These are phyloP conservation scores for Pelecanus crispus DNA, from an alignment of 2,113 vertebrate species.

Conservation along the genomic window DNA sequence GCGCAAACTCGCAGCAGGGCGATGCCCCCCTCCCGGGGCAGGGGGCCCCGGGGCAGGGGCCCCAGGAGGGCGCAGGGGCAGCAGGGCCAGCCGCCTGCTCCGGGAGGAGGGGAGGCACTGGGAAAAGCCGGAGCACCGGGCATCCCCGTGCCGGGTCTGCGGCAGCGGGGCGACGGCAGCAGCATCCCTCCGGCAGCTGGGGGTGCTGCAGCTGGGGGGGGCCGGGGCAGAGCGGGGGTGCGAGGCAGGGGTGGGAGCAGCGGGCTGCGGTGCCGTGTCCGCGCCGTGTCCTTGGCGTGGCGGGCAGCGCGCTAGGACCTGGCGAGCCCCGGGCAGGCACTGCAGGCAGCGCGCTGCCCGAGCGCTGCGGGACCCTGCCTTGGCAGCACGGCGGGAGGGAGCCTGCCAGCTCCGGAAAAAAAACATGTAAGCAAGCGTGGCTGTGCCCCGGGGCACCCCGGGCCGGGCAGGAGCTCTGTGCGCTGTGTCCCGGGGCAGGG, in stretches of 20 bases:
- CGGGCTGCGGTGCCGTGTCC: neutral
- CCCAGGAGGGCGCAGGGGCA: neutral
- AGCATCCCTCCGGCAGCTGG: neutral
- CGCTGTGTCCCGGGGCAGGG: neutral
- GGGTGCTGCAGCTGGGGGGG: neutral
- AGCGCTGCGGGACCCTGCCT: neutral
- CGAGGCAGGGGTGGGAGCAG: too few species aligned
- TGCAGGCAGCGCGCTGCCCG: neutral
- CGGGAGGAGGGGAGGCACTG: neutral
- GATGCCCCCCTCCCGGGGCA: neutral
- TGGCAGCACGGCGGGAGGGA: neutral
- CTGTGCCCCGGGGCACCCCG: neutral
- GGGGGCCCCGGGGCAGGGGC: too few species aligned
- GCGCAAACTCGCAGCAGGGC: neutral
- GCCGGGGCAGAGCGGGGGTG: neutral
- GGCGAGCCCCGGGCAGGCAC: neutral
- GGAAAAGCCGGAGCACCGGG: neutral
- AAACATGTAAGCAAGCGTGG: neutral
- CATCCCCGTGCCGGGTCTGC: neutral
- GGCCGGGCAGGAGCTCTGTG: neutral
- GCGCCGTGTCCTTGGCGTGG: neutral
- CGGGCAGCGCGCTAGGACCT: conserved; percentile 25
- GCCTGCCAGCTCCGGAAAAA: neutral
- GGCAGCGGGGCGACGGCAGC: neutral
- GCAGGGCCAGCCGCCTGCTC: neutral